phyloP scores from a whole-genome alignment of 2,797 vertebrate genomes.

The Emydoidea blandingii region DNA sequence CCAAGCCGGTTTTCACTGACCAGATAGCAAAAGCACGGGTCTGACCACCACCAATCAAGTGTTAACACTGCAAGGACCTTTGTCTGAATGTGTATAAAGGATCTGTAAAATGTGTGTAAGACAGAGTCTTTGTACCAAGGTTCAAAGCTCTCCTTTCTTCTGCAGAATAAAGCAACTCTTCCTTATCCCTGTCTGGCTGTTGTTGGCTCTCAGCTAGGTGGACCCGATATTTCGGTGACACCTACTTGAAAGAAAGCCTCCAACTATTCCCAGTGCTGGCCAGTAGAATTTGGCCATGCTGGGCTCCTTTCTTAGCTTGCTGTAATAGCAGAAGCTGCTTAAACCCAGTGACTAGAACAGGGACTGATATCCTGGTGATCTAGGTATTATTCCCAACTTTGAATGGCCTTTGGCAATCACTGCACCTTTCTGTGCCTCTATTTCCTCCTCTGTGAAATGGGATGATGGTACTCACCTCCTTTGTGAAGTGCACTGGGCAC shows the following conservation, averaged over 20 bases:
- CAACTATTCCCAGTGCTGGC: not conserved
- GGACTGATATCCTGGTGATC: not conserved
- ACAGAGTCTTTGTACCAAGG: no score
- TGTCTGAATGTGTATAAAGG: no score
- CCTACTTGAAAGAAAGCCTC: not conserved
- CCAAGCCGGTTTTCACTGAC: no score
- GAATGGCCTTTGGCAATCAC: not conserved
- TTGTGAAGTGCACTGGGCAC: not conserved
- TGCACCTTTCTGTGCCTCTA: not conserved
- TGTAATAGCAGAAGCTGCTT: not conserved
- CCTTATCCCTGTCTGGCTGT: no score
- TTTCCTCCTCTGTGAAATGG: not conserved
- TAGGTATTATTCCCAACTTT: not conserved
- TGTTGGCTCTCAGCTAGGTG: no score
- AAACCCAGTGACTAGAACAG: not conserved
- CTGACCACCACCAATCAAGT: no score
- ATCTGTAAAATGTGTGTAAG: no score
- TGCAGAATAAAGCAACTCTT: no score
- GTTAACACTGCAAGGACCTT: no score
- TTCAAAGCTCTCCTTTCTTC: no score
- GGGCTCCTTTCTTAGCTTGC: not conserved
- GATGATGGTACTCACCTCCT: not conserved
- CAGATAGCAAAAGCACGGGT: no score
- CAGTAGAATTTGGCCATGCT: not conserved
- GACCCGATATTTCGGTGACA: no score